Conservation (phyloP, 2,797 vertebrate genomes). For the Crenichthys baileyi region DNA sequence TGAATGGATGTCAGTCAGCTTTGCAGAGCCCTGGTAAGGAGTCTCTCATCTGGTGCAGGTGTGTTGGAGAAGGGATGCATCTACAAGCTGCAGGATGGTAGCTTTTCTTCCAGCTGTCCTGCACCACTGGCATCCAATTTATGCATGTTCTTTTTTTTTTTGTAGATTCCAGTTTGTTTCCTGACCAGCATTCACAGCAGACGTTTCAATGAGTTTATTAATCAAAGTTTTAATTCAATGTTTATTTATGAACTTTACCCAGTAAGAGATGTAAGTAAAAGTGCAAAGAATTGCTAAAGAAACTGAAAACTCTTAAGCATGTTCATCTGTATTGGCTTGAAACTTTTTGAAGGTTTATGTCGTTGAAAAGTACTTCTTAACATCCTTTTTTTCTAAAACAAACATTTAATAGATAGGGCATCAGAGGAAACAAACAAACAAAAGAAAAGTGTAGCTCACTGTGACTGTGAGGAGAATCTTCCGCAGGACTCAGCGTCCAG, state of each 20-base stretch:
- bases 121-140: too few relatives aligned
- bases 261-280: neutral
- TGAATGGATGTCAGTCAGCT: too few relatives aligned
- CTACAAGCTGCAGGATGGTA: too few relatives aligned
- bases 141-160: too few relatives aligned
- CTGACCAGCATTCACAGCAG: too few relatives aligned
- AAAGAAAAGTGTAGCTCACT: conserved; percentile 53
- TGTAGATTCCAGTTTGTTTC: too few relatives aligned
- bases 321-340: too few relatives aligned
- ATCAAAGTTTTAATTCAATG: neutral
- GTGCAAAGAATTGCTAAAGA: neutral
- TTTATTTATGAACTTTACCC: neutral
- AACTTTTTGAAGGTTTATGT: neutral
- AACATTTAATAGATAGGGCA: neutral
- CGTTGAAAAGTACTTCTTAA: neutral
- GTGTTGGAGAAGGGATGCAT: too few relatives aligned
- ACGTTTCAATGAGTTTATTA: neutral
- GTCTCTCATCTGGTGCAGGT: too few relatives aligned
- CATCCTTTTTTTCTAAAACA: neutral
- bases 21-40: too few relatives aligned
- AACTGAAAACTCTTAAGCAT: neutral
- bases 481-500: conserved; percentile 4
- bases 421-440: neutral
- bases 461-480: conserved; percentile 36
- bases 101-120: too few relatives aligned